Conservation (phyloP, 2,113 vertebrate species). For the Macaca fascicularis region T2T-MFA8v1.1 NC_088395.1:129759001-129759500, state of each 20-base stretch:
- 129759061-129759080: background rate
- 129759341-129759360: background rate
- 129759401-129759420: background rate
- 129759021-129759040: background rate
- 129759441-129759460: too few species aligned
- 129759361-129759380: background rate
- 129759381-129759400: background rate
- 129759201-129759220: background rate
- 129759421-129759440: too few species aligned
- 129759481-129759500: too few species aligned
- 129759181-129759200: background rate
- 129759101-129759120: background rate
- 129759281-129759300: background rate
- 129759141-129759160: background rate
- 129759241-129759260: background rate
- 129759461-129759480: too few species aligned
- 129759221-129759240: background rate
- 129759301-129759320: background rate
- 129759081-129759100: background rate
- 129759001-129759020: background rate
- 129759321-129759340: background rate
- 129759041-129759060: background rate
- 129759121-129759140: background rate
- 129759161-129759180: background rate
- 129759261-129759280: background rate